Evolutionary conservation across 2,113 vertebrate genomes (phyloP), one percentile per base, ranked within the genome.

Genomic region (Salminus brasiliensis): DNA sequence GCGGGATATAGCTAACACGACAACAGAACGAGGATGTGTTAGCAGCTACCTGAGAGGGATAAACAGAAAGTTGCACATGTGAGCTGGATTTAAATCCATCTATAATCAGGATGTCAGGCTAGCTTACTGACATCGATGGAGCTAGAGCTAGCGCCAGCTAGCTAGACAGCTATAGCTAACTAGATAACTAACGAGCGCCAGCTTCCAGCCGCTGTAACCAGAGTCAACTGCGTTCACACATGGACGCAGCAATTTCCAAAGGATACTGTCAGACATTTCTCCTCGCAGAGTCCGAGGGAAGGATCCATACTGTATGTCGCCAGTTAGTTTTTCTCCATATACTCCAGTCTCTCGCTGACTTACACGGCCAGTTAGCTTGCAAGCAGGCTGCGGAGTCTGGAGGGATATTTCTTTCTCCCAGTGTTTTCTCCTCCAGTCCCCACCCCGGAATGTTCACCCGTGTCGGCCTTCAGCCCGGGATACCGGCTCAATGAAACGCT

Each of bases 201-300:
- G 16, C 52, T 23, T n/a, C 1, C 8, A 36, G 34, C 34, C 34
- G 34, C 34, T 4, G 34, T 36, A 4, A 36, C 2, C 6, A 45
- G 43, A 11, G 1, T 13, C 16, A 45, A 15, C 43, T 15, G 16
- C 1, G 16, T 45, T 45, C 43, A 45, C 1, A 18, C 2, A 21
- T 49, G 18, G 47, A 49, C 5, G 3, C 16, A 49, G 16, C 18
- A 5, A 21, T 12, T 49, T 49, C 18, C 18, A 87, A 94, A 94
- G 92, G 93, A 94, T 94, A 94, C 93, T 81, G 89, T 86, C 87
- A 94, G 78, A 62, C 93, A 94, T 59, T 86, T 84, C 52, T 91
- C 88, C 41, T 80, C 74, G 81, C 78, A 30, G 18, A 92, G 83
- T 34, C 89, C 89, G 53, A 85, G 57, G 47, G 89, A 80, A 11